These are phyloP conservation scores for Hirtodrosophila confusa DNA, from an alignment of 2,888 invertebrate species.

Conservation along the genomic window DNA sequence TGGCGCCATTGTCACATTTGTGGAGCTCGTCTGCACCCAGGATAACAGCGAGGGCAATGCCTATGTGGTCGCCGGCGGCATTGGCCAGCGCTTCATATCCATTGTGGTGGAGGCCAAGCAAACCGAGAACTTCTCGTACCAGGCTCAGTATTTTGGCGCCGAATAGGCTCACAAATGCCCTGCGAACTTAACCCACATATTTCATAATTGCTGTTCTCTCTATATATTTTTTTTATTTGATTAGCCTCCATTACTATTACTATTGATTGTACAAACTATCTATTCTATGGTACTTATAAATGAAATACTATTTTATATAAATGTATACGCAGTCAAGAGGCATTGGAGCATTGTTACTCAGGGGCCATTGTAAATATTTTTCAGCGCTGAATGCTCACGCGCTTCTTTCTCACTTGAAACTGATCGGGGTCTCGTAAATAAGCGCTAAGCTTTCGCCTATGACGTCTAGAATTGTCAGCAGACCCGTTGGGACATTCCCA, in stretches of 20 bases:
- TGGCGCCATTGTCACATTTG: constrained; percentile 76
- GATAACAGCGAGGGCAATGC: constrained; percentile 78
- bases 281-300: constrained; percentile 17
- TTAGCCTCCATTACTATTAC: constrained; percentile 13
- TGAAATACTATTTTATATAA: constrained; percentile 23
- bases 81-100: constrained; percentile 81
- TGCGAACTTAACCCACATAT: background rate
- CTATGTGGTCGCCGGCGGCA: constrained; percentile 82
- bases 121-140: constrained; percentile 79
- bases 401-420: constrained; percentile 39
- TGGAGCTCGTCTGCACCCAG: constrained; percentile 79
- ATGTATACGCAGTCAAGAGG: constrained; percentile 11
- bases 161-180: constrained; percentile 33
- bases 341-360: constrained; percentile 2
- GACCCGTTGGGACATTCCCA: constrained; percentile 25
- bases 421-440: constrained; percentile 29
- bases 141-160: constrained; percentile 75
- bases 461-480: background rate
- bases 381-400: constrained; percentile 41
- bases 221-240: constrained; percentile 6
- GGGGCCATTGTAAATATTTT: constrained; percentile 34
- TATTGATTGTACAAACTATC: constrained; percentile 29
- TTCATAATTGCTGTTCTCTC: background rate
- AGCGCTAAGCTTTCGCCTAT: constrained; percentile 10
- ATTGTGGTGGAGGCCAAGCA: constrained; percentile 80